Base-by-base conservation (phyloP, 1,140 invertebrate species). In the Atta colombica region DNA sequence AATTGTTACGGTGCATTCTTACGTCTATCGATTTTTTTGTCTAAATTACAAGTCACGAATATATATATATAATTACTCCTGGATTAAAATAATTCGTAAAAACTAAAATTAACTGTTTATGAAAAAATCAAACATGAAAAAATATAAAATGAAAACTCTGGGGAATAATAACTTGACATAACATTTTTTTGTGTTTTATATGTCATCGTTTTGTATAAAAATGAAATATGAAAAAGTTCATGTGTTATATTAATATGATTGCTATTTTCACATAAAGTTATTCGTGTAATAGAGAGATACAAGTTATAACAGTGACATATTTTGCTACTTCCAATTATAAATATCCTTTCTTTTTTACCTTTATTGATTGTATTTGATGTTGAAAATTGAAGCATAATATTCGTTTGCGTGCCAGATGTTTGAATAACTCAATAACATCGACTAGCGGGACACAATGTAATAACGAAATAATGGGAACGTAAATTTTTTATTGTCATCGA, bases 401-500 rank as follows among this genome's bases (percentile, higher is more conserved):
- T 71, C 39, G 55, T 10, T 35, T 25, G 53, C 35, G 39, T 49
- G 66, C 61, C 69, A 61, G 18, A 82, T 74, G 55, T 61, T 82
- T 61, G 35, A 82, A 74, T 74, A 82, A 61, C 65, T 31, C 35
- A 28, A 14, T 58, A 28, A 65, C 25, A 16, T 53, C 65, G 63
- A 74, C 25, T 74, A 61, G 39, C 55, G 39, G 49, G 39, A 51
- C 39, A 60, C 25, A 74, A 61, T 82, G 80, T 60, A 31, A 82
- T 82, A 74, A 60, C 55, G 55, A 61, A 61, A 71, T 74, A 82
- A 82, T 51, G 16, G 80, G 25, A 28, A 60, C 69, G 55, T 82
- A 45, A 61, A 82, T 74, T 82, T 82, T 82, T 82, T 82, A 74
- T 74, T 49, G n/a, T 82, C 68, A 35, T 74, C 25, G 55, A 75